Evolutionary conservation across 2,113 vertebrate species (phyloP).

Genomic region (Leuciscus idus): DNA sequence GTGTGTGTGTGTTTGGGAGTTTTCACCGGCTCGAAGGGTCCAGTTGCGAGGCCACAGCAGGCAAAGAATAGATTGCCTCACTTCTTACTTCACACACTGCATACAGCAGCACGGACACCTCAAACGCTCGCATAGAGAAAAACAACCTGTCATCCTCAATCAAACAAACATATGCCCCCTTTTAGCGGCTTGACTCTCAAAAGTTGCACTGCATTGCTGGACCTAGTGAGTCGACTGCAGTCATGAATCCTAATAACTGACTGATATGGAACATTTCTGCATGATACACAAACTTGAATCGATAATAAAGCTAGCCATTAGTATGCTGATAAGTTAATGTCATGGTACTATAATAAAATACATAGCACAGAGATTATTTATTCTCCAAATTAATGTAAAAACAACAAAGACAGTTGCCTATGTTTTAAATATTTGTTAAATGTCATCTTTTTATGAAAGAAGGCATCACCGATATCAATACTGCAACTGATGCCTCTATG

Average conservation of each 20-base stretch:
- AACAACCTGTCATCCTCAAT: conserved; percentile 39
- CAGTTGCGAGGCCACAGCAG: conserved; percentile 46
- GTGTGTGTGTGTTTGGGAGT: conserved; percentile 33
- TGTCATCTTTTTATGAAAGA: no score
- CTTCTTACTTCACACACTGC: conserved; percentile 42
- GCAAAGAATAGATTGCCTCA: conserved; percentile 52
- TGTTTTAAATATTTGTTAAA: no score
- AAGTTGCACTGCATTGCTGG: conserved; percentile 7
- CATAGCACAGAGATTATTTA: neutral
- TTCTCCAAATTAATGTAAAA: no score
- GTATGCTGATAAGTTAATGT: neutral
- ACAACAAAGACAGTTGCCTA: no score
- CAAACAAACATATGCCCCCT: conserved; percentile 29
- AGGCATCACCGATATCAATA: no score
- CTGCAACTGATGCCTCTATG: no score
- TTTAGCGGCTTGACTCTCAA: neutral
- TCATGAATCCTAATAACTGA: neutral
- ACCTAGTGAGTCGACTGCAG: neutral
- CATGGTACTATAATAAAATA: neutral
- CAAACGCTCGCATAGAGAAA: conserved; percentile 33
- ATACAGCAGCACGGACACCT: conserved; percentile 44
- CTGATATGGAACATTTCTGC: neutral
- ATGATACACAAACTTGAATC: neutral
- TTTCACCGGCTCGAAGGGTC: conserved; percentile 38
- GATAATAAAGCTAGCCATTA: neutral